These are phyloP conservation scores for Jaculus jaculus DNA, from an alignment of 2,113 vertebrate genomes.

Conservation along the genomic window DNA sequence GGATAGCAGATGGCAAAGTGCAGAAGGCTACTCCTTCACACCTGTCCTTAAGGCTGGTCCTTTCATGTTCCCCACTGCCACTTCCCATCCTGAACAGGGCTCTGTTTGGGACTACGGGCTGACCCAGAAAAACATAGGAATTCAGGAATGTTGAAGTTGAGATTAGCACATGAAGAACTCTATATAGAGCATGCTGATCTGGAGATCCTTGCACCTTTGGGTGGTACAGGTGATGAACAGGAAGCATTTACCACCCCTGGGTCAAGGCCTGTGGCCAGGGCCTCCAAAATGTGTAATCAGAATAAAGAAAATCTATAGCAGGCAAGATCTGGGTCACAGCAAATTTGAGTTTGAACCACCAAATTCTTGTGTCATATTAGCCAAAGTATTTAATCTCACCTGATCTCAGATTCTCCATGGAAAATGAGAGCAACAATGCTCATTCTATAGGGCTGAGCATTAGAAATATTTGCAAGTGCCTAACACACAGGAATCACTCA, in stretches of 20 bases:
- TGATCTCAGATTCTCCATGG: neutral
- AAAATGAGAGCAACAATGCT: neutral
- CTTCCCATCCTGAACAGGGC: neutral
- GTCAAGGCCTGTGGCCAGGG: neutral
- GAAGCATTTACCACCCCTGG: neutral
- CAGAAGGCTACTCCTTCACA: neutral
- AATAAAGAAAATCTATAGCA: neutral
- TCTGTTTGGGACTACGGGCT: neutral
- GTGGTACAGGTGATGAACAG: neutral
- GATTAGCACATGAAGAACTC: neutral
- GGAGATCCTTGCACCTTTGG: neutral
- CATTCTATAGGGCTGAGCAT: neutral
- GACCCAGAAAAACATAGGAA: neutral
- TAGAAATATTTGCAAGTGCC: neutral
- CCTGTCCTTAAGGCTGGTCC: neutral
- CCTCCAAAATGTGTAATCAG: neutral
- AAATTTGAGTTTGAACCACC: neutral
- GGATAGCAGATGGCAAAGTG: neutral
- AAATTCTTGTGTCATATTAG: neutral
- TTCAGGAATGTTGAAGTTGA: neutral
- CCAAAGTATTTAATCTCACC: slow-evolving; percentile 24
- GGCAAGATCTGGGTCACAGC: neutral
- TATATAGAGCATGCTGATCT: neutral
- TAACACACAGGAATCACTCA: neutral
- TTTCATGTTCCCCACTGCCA: neutral